Evolutionary conservation across 2,113 vertebrate genomes (phyloP).

Genomic region (Garra rufa): DNA sequence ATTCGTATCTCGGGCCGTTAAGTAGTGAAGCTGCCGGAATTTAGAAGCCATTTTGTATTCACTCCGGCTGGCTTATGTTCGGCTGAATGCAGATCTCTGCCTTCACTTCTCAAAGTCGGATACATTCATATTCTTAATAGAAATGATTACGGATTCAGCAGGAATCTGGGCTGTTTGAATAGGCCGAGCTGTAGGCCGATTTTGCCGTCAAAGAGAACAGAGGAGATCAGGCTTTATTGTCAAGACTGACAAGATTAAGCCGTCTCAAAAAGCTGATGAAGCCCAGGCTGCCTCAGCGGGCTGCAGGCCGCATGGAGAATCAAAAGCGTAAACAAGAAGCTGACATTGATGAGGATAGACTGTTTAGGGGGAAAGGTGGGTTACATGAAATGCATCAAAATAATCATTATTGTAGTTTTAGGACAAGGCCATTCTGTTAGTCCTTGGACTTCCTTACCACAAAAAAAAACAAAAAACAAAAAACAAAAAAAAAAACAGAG

Average conservation of each 20-base stretch:
- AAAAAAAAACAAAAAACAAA: not conserved
- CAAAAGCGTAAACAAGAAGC: conserved; percentile 66
- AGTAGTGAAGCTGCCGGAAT: conserved; percentile 64
- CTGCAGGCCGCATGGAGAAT: conserved; percentile 61
- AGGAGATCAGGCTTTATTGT: conserved; percentile 75
- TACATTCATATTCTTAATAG: conserved; percentile 69
- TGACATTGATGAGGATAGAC: conserved; percentile 68
- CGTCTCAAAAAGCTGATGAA: conserved; percentile 73
- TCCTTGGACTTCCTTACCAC: not conserved
- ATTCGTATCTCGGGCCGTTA: conserved; percentile 63
- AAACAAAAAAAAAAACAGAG: not conserved
- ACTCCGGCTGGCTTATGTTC: conserved; percentile 64
- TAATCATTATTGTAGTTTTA: not conserved
- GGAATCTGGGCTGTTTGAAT: conserved; percentile 69
- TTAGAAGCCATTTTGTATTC: conserved; percentile 70
- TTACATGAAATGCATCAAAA: not conserved
- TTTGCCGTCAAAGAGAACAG: conserved; percentile 70
- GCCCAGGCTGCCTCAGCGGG: conserved; percentile 59
- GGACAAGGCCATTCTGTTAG: not conserved
- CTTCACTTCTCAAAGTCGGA: conserved; percentile 70
- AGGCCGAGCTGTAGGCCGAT: conserved; percentile 68
- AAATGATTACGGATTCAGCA: conserved; percentile 73
- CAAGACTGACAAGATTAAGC: conserved; percentile 77
- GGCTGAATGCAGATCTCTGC: conserved; percentile 75
- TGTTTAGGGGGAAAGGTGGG: not conserved